Evolutionary conservation across 2,797 vertebrate genomes (phyloP).

Genomic region (Chelonia mydas): DNA sequence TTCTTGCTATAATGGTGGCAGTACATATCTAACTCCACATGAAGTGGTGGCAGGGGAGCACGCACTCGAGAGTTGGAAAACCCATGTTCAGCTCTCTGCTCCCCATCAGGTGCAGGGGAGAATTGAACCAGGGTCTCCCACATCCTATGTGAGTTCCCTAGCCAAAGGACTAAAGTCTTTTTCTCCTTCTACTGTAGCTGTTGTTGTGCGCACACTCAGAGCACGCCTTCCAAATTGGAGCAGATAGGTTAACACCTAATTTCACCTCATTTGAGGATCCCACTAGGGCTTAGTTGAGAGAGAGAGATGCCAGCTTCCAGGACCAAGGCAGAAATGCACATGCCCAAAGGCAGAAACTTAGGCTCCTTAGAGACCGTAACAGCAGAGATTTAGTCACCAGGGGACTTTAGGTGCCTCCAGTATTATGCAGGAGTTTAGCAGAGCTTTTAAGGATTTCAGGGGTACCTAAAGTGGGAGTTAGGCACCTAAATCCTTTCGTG

Average conservation of each 20-base stretch:
- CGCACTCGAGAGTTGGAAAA: too few species aligned
- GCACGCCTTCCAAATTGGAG: neutral
- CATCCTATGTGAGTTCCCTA: too few species aligned
- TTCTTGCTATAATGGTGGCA: too few species aligned
- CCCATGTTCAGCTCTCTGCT: too few species aligned
- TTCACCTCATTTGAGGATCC: neutral
- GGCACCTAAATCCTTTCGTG: neutral
- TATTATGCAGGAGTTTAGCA: neutral
- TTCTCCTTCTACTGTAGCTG: neutral
- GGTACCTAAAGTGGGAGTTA: neutral
- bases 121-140: too few species aligned
- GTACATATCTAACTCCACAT: too few species aligned
- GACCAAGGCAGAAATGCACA: neutral
- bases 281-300: neutral
- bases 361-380: neutral
- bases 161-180: neutral
- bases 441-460: neutral
- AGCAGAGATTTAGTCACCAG: neutral
- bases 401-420: neutral
- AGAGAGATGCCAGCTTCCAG: neutral
- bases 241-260: neutral
- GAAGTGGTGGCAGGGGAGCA: too few species aligned
- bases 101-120: too few species aligned
- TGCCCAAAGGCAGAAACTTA: neutral
- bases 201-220: neutral